Percentiles rank a stretch among this genome's conserved stretches.
phyloP scores from a whole-genome alignment of 2,888 invertebrate species.

The Pyrrhosoma nymphula region DNA sequence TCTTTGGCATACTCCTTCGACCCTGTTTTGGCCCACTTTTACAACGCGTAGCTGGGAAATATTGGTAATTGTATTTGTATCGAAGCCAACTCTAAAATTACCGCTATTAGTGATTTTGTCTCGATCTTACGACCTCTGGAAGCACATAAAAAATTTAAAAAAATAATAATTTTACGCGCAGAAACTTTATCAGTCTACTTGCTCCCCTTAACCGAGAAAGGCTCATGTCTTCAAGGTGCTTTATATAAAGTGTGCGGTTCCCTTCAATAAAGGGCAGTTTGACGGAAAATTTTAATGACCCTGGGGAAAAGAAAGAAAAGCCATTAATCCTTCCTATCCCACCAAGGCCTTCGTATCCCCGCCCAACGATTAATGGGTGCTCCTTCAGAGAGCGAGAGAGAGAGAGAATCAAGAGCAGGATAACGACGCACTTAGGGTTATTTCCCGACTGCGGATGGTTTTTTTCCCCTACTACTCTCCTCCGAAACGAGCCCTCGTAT shows the following conservation, averaged over 20 bases:
- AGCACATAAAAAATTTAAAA: too few relatives aligned
- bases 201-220: not conserved
- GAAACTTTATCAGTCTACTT: not conserved
- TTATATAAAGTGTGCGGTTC: not conserved
- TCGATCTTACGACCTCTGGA: too few relatives aligned
- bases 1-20: too few relatives aligned
- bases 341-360: not conserved
- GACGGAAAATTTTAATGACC: slow-evolving; percentile 21
- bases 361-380: not conserved
- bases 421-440: slow-evolving; percentile 27
- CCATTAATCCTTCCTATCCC: not conserved
- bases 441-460: not conserved
- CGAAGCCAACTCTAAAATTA: too few relatives aligned
- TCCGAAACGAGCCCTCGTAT: not conserved
- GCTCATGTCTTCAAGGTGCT: not conserved
- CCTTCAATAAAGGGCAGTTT: slow-evolving; percentile 5
- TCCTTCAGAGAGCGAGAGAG: not conserved
- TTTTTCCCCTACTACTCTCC: not conserved
- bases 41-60: too few relatives aligned
- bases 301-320: not conserved
- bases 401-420: not conserved
- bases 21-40: too few relatives aligned
- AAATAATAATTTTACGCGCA: not conserved
- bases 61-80: too few relatives aligned
- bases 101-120: too few relatives aligned